Conservation (phyloP, 1,140 invertebrate genomes). For the Pollicipes pollicipes region DNA sequence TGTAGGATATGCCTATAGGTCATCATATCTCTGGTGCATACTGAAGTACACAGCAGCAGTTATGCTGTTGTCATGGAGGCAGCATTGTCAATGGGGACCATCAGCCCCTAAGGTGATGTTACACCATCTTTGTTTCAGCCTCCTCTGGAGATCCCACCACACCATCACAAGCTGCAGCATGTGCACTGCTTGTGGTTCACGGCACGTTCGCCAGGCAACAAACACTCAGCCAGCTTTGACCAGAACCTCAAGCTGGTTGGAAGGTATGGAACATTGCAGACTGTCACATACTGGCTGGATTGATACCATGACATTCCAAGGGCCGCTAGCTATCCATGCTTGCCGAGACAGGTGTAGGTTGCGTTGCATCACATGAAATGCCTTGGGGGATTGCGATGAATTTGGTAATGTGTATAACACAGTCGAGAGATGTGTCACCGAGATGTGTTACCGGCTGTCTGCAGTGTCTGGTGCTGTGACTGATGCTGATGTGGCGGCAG, state of each 20-base stretch:
- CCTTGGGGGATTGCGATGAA: neutral
- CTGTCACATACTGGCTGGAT: neutral
- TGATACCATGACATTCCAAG: neutral
- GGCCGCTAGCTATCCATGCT: neutral
- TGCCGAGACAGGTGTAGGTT: neutral
- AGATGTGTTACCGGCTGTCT: too few relatives aligned
- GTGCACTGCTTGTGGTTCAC: conserved; percentile 82
- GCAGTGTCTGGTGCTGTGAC: too few relatives aligned
- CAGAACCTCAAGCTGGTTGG: conserved; percentile 64
- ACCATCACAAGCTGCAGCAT: conserved; percentile 73
- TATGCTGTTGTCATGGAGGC: too few relatives aligned
- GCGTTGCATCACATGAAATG: conserved; percentile 3
- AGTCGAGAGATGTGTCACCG: too few relatives aligned
- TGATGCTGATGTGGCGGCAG: conserved; percentile 12
- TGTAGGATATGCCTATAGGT: too few relatives aligned
- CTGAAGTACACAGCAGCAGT: too few relatives aligned
- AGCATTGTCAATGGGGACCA: too few relatives aligned
- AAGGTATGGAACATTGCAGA: conserved; percentile 24
- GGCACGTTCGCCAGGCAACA: conserved; percentile 46
- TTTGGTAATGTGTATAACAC: too few relatives aligned
- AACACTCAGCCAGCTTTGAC: conserved; percentile 44
- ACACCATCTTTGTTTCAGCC: conserved; percentile 18
- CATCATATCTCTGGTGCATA: too few relatives aligned
- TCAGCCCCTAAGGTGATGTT: neutral
- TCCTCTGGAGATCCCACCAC: conserved; percentile 45